Percentiles rank a stretch among this genome's conserved stretches.
These are phyloP conservation scores for Drosophila micromelanica DNA, from an alignment of 1,140 invertebrate species.

Conservation along the genomic window DNA sequence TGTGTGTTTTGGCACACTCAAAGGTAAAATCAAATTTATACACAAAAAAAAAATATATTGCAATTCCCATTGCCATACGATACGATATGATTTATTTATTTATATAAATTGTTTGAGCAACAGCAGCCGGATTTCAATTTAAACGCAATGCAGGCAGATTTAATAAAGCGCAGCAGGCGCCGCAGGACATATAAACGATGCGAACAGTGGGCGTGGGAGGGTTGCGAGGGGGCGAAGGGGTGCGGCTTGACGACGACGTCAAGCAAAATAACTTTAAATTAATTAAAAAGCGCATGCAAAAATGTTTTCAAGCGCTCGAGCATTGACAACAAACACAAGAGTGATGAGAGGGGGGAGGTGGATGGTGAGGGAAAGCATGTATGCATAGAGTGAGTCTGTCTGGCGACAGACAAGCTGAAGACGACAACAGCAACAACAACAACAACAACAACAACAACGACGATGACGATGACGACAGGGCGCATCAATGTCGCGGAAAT, in stretches of 20 bases:
- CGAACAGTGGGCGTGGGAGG: not conserved
- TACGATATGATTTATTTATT: slow-evolving; percentile 41
- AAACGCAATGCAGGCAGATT: slow-evolving; percentile 69
- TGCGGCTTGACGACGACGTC: slow-evolving; percentile 33
- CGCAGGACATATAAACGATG: slow-evolving; percentile 15
- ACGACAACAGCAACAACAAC: slow-evolving; percentile 23
- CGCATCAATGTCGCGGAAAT: slow-evolving; percentile 80
- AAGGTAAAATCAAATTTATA: not conserved
- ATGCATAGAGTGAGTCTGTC: not conserved
- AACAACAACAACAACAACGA: slow-evolving; percentile 22
- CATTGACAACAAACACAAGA: slow-evolving; percentile 64
- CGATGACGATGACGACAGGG: slow-evolving; percentile 51
- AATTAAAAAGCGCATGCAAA: slow-evolving; percentile 80
- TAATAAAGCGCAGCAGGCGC: slow-evolving; percentile 61
- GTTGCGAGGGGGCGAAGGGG: not conserved
- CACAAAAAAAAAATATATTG: slow-evolving; percentile 4
- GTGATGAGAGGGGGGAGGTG: not conserved
- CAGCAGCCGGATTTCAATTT: slow-evolving; percentile 68
- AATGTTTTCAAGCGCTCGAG: slow-evolving; percentile 67
- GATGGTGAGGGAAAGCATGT: not conserved
- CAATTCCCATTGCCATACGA: not conserved
- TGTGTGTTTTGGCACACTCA: not conserved
- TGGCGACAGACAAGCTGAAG: slow-evolving; percentile 14
- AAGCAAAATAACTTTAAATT: slow-evolving; percentile 82
- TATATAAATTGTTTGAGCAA: slow-evolving; percentile 66